Base-by-base conservation (phyloP, 2,888 invertebrate species). In the Sussaba pulchella region DNA sequence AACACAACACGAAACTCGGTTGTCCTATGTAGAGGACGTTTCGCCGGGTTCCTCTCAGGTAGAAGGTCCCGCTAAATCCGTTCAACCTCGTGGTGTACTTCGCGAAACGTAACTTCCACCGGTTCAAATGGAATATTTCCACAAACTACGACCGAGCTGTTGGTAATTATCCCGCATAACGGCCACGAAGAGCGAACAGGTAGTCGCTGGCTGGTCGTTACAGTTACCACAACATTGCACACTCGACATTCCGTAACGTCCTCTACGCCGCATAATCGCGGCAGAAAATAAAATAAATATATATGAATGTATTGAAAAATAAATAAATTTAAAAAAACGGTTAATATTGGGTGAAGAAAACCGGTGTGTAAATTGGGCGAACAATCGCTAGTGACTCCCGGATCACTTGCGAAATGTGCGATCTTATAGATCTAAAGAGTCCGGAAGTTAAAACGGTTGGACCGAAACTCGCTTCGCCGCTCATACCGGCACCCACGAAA, bases 341-440 rank as follows among this genome's bases (percentile, higher is more conserved):
- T 36, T 17, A 31, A 31, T 31, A 5, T 31, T 31, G 31, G 31
- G 31, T 6, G 2, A 31, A 6, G 6, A 31, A 31, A 31, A 31
- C 2, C 2, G 6, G 6, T 2, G 6, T 5, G 6, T 6, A 31
- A 31, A 6, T 6, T 31, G 31, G 31, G 2, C 31, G 4, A 31
- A 31, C 2, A 31, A 31, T 6, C 4, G 8, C 3, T 10, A 41
- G n/a, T 10, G 24, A 50, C 1, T 26, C n/a, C 4, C 17, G 9
- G 43, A 2, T n/a, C n/a, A 1, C 31, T 2, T 31, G 43, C 17
- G 71, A 82, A 67, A 91, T 91, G 91, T 87, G 88, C 54, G 91
- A 91, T 76, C 81, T 91, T 50, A 91, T 91, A 74, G 89, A 91
- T 81, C 85, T 91, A 14, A 87, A 86, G 8, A 90, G 89, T 67